Evolutionary conservation across 2,797 vertebrate genomes (phyloP).

Genomic region (Sarcoramphus papa): DNA sequence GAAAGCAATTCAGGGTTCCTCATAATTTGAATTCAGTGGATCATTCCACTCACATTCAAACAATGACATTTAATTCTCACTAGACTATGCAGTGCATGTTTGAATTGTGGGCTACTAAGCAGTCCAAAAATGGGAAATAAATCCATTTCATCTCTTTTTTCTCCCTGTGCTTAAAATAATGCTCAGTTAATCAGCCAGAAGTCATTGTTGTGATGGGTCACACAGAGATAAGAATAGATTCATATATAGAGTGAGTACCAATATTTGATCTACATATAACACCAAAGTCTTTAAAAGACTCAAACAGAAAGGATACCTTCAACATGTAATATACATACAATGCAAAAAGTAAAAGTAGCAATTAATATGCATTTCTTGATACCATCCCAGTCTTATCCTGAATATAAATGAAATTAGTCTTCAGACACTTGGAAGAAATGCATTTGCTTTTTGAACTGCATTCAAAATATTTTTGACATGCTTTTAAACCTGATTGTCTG

Average conservation of each 20-base stretch:
- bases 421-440: not conserved
- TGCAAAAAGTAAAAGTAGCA: not conserved
- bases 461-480: not conserved
- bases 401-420: not conserved
- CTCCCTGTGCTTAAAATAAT: not conserved
- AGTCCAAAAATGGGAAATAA: not conserved
- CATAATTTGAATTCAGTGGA: not conserved
- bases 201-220: not conserved
- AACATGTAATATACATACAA: not conserved
- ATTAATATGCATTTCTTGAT: not conserved
- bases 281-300: not conserved
- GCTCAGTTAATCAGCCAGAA: not conserved
- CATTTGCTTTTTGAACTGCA: not conserved
- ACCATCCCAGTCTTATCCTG: not conserved
- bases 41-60: not conserved
- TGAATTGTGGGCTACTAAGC: not conserved
- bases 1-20: not conserved
- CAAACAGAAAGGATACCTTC: not conserved
- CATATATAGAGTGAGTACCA: rapidly evolving
- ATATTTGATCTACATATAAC: not conserved
- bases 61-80: not conserved
- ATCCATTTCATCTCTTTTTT: not conserved
- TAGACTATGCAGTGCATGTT: not conserved
- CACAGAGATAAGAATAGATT: not conserved
- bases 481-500: not conserved